phyloP scores from a whole-genome alignment of 1,140 invertebrate genomes.

The Epicauta chinensis region DNA sequence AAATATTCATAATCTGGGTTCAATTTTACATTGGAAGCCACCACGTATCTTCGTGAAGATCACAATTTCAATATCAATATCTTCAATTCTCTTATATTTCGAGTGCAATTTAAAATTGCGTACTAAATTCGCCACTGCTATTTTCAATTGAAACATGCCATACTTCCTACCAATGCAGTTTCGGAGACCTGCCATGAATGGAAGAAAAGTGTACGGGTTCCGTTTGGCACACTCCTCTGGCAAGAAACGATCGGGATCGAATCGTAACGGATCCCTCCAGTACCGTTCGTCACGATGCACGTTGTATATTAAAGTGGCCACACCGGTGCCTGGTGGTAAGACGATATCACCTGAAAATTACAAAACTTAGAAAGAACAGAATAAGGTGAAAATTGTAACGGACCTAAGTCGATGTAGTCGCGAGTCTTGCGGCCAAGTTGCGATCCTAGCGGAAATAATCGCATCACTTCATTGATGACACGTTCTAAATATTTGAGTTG shows the following conservation, averaged over 20 bases:
- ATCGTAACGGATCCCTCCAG: slow-evolving; percentile 56
- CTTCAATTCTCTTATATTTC: too few relatives aligned
- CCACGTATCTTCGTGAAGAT: too few relatives aligned
- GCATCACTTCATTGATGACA: background rate
- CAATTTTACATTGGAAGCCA: too few relatives aligned
- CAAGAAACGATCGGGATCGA: slow-evolving; percentile 63
- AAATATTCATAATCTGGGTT: background rate
- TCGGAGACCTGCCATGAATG: background rate
- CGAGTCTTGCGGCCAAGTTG: background rate
- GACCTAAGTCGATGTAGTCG: background rate
- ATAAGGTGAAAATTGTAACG: background rate
- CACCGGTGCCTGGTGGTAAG: background rate
- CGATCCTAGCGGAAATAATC: background rate
- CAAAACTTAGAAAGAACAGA: background rate
- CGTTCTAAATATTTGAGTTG: background rate
- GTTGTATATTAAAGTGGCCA: background rate
- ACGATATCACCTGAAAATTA: background rate
- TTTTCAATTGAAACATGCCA: too few relatives aligned
- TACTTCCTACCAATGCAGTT: background rate
- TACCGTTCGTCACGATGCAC: slow-evolving; percentile 46
- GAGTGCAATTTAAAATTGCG: too few relatives aligned
- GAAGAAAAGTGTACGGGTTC: slow-evolving; percentile 26
- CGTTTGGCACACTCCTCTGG: slow-evolving; percentile 44
- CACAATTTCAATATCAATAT: too few relatives aligned
- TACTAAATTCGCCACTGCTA: too few relatives aligned